Conservation (phyloP, 2,113 vertebrate genomes). For the Rhinoptilus africanus region DNA sequence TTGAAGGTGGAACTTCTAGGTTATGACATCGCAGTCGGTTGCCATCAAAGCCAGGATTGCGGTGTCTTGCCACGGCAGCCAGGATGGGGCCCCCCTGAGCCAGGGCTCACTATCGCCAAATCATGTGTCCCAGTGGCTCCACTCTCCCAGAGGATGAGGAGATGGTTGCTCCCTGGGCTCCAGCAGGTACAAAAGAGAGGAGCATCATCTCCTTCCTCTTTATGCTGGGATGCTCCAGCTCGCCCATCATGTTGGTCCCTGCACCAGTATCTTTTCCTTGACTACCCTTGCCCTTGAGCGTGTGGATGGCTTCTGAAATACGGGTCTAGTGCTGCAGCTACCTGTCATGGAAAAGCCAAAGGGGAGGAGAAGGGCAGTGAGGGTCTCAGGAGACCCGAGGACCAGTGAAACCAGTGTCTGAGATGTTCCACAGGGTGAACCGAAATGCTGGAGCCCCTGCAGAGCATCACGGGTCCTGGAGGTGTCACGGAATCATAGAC, state of each 20-base stretch:
- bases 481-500: neutral
- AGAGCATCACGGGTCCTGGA: neutral
- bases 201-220: neutral
- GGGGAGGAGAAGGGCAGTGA: neutral
- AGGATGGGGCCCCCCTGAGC: fast-evolving
- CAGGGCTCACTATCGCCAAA: neutral
- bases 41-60: neutral
- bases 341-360: neutral
- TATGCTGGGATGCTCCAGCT: neutral
- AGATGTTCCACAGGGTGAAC: neutral
- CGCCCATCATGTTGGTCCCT: fast-evolving
- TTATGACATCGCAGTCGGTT: neutral
- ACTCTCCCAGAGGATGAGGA: neutral
- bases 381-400: neutral
- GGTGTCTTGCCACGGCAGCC: neutral
- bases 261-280: neutral
- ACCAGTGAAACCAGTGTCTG: fast-evolving
- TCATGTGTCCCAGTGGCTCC: fast-evolving
- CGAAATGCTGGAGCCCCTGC: neutral
- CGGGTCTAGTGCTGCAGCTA: fast-evolving
- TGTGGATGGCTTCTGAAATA: fast-evolving
- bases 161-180: neutral
- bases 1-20: neutral
- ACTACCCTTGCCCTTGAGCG: neutral
- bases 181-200: neutral